phyloP scores from a whole-genome alignment of 2,113 vertebrate genomes.

The Pimephales promelas region DNA sequence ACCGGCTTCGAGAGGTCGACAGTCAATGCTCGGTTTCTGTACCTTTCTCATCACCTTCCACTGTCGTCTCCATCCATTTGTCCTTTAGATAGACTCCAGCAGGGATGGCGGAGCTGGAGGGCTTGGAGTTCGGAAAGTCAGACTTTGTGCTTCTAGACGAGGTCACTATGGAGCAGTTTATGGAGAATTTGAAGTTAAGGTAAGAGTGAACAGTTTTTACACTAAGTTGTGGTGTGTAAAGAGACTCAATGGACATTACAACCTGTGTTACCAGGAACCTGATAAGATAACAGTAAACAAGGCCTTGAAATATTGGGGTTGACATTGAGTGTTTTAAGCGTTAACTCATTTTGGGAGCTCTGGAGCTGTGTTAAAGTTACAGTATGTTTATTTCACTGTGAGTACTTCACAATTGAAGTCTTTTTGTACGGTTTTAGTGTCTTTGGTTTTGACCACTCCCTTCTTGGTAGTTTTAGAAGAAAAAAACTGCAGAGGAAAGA shows the following conservation, averaged over 20 bases:
- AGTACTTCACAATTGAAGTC: neutral
- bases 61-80: slow-evolving; percentile 32
- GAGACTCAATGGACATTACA: neutral
- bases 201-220: slow-evolving; percentile 61
- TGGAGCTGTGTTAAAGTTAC: neutral
- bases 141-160: slow-evolving; percentile 93
- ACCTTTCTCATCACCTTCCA: slow-evolving; percentile 26
- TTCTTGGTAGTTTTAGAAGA: neutral
- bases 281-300: neutral
- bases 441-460: slow-evolving; percentile 42
- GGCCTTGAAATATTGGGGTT: neutral
- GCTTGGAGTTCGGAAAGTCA: slow-evolving; percentile 85
- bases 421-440: neutral
- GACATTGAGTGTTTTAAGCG: neutral
- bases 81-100: neutral
- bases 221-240: neutral
- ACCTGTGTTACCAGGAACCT: neutral
- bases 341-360: neutral
- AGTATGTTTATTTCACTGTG: neutral
- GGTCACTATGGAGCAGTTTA: slow-evolving; percentile 91
- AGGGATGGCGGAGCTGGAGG: slow-evolving; percentile 87
- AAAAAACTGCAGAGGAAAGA: neutral
- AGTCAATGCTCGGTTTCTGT: slow-evolving; percentile 63
- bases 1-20: slow-evolving; percentile 53
- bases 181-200: slow-evolving; percentile 90